A percentile compares a stretch with the other conserved stretches of the same genome.
Conservation (phyloP, 2,113 vertebrate species). For the Megaptera novaeangliae region DNA sequence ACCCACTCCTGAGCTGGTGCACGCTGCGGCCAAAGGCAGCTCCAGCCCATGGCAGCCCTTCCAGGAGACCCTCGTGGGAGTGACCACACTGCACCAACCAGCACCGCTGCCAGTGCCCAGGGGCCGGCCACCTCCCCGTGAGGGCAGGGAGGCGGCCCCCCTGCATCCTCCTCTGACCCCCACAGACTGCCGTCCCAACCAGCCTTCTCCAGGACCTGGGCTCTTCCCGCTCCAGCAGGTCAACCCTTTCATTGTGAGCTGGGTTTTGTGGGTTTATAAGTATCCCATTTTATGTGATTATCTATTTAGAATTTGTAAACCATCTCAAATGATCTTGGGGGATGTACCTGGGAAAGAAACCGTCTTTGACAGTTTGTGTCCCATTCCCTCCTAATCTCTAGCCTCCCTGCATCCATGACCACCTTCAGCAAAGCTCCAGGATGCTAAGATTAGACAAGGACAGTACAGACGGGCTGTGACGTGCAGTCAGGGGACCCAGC, state of each 20-base stretch:
- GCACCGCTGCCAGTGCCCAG: not conserved
- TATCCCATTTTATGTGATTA: too few relatives aligned
- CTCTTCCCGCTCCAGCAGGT: not conserved
- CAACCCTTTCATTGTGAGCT: accelerated
- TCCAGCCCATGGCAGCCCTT: accelerated
- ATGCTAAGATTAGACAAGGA: accelerated
- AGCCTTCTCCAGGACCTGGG: accelerated
- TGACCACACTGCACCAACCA: not conserved
- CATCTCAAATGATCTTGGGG: not conserved
- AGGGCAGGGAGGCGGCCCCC: not conserved
- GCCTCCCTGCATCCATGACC: accelerated
- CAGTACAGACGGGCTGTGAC: accelerated
- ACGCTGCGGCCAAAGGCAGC: not conserved
- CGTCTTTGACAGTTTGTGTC: not conserved
- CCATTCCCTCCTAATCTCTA: accelerated
- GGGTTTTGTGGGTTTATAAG: not conserved
- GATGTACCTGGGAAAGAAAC: not conserved
- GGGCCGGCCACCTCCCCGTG: not conserved
- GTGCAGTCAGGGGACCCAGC: accelerated
- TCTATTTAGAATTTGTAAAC: not conserved
- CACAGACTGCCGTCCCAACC: not conserved
- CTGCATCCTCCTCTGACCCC: accelerated
- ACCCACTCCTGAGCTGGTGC: accelerated
- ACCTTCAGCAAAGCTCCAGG: too few relatives aligned
- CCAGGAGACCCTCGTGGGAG: not conserved